Evolutionary conservation across 2,888 invertebrate species (phyloP).

Genomic region (Eupithecia pulchellata): DNA sequence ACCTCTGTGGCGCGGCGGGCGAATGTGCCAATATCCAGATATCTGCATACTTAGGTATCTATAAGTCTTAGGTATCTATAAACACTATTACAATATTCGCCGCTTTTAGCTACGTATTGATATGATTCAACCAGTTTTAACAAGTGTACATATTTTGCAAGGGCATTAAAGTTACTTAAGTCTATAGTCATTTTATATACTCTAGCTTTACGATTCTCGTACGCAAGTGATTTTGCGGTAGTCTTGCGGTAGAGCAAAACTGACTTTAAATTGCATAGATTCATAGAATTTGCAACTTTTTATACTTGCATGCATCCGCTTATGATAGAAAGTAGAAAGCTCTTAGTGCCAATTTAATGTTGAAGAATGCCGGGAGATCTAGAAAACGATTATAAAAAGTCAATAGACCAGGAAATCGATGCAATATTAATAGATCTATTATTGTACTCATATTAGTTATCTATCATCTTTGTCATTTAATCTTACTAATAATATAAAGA

Average conservation of each 20-base stretch:
- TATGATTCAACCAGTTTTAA: too few species aligned
- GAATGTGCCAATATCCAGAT: too few species aligned
- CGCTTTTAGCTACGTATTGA: too few species aligned
- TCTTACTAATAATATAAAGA: too few species aligned
- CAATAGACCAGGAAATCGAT: background rate
- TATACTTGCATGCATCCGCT: background rate
- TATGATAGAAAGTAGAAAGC: conserved; percentile 2
- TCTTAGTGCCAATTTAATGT: background rate
- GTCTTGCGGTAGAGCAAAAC: background rate
- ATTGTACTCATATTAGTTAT: background rate
- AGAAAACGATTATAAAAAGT: background rate
- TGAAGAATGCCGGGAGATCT: background rate
- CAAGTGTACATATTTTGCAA: too few species aligned
- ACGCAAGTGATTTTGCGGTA: background rate
- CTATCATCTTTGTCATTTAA: too few species aligned
- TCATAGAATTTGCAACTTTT: background rate
- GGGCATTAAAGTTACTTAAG: too few species aligned
- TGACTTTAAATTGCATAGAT: background rate
- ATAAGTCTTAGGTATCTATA: too few species aligned
- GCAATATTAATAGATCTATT: background rate
- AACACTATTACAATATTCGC: too few species aligned
- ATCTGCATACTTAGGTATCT: too few species aligned
- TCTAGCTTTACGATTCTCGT: background rate
- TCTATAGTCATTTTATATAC: background rate
- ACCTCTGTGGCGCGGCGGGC: too few species aligned